A percentile compares a stretch with the other conserved stretches of the same genome.
These are phyloP conservation scores for Lasius platythorax DNA, from an alignment of 2,888 invertebrate genomes.

Conservation along the genomic window DNA sequence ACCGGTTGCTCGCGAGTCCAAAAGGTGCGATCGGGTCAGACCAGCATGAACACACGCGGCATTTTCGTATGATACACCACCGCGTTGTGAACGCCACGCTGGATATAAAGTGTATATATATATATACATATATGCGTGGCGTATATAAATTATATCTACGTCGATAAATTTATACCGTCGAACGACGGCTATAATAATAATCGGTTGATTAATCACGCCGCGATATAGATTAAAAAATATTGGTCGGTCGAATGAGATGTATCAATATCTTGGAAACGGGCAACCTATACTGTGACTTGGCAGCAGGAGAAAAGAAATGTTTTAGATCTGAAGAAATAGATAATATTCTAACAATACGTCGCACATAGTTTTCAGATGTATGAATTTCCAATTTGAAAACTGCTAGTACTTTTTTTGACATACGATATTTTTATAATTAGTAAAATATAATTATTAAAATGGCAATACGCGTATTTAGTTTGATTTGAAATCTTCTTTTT, in stretches of 20 bases:
- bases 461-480: not conserved
- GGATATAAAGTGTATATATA: slow-evolving; percentile 22
- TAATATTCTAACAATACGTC: not conserved
- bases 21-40: slow-evolving; percentile 72
- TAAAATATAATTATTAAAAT: not conserved
- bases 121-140: not conserved
- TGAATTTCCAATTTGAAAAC: not conserved
- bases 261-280: not conserved
- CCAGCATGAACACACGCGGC: slow-evolving; percentile 67
- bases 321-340: not conserved
- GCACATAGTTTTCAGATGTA: not conserved
- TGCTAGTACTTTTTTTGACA: not conserved
- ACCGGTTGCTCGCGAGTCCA: slow-evolving; percentile 75
- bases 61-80: slow-evolving; percentile 62
- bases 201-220: slow-evolving; percentile 3
- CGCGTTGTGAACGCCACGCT: slow-evolving; percentile 56
- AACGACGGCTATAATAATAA: not conserved
- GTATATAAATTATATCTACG: not conserved
- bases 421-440: not conserved
- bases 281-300: not conserved
- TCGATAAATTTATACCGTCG: slow-evolving; percentile 12
- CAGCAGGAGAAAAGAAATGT: not conserved
- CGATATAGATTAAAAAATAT: not conserved
- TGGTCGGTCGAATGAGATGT: not conserved
- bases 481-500: not conserved